Base-by-base conservation (phyloP, 2,888 invertebrate species). In the Heliconius sara region DNA sequence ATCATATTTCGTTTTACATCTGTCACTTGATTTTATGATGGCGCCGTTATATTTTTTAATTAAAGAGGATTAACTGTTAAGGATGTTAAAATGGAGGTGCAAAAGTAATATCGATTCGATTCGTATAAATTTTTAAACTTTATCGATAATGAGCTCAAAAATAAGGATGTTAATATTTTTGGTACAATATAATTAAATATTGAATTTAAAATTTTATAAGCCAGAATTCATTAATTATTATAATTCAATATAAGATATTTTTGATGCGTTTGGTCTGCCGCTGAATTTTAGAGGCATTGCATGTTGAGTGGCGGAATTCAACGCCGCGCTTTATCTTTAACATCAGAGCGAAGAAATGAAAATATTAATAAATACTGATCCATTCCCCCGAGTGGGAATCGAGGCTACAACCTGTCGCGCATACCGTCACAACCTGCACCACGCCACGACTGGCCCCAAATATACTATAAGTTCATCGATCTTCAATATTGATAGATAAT, bases 1-100 rank as follows among this genome's bases (percentile, higher is more conserved):
- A 82, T 82, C 81, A 82, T 79, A 80, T 82, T 75, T 57, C 74
- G 65, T 82, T 82, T 81, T 79, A 80, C 80, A 82, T 75, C 80
- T 82, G 81, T 82, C 78, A 78, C 68, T 63, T 67, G 60, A 27
- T 74, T 80, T 80, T 77, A 78, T 30, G 70, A 70, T 73, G 78
- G 72, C 76, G 78, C 76, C 78, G 65, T 74, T 80, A 77, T 65
- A 73, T 77, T 75, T 63, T 74, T 80, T 75, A 71, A 74, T 79
- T 75, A 75, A 73, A 60, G 63, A 78, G 65, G 47, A 65, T 66
- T 75, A 65, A 66, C 63, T 65, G 65, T 66, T 63, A 22, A 43
- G 43, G 27, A 60, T 25, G 30, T 73, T 73, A 68, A 57, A 30
- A 77, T 60, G 52, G 27, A 68, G 60, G 66, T 76, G 67, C 76